A percentile compares a stretch with the other conserved stretches of the same genome.
Evolutionary conservation across 2,113 vertebrate species (phyloP).

Genomic region (Aptenodytes patagonicus): DNA sequence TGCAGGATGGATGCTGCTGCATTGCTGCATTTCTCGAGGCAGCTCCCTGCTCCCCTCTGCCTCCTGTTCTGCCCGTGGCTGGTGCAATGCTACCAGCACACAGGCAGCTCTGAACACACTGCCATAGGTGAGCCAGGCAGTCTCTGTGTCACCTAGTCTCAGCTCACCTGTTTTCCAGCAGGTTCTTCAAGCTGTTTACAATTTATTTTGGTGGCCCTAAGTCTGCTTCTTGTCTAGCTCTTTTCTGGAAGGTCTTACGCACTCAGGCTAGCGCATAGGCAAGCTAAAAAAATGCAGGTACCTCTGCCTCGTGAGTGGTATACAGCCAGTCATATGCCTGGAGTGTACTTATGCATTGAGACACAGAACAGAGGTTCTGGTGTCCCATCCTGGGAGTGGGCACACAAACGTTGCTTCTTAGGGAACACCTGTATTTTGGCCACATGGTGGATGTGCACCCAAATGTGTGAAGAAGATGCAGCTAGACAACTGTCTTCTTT

Average conservation of each 20-base stretch:
- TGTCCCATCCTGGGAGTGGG: background rate
- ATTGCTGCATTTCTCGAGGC: background rate
- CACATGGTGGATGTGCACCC: background rate
- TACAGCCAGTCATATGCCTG: background rate
- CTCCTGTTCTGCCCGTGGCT: background rate
- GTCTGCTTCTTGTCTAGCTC: background rate
- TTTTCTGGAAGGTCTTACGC: background rate
- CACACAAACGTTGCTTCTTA: background rate
- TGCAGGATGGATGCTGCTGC: background rate
- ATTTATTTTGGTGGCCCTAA: background rate
- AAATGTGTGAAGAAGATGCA: background rate
- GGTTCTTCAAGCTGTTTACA: background rate
- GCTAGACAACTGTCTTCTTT: background rate
- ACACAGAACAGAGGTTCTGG: background rate
- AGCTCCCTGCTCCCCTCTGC: background rate
- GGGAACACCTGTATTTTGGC: background rate
- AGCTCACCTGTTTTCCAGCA: background rate
- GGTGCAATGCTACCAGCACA: background rate
- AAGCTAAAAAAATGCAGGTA: background rate
- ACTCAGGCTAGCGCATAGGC: too few relatives aligned
- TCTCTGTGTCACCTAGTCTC: background rate
- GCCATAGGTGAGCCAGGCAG: background rate
- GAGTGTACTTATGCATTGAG: background rate
- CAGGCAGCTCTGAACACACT: background rate
- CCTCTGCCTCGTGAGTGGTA: background rate